phyloP scores from a whole-genome alignment of 2,888 invertebrate species.

The Stomorhina lunata region DNA sequence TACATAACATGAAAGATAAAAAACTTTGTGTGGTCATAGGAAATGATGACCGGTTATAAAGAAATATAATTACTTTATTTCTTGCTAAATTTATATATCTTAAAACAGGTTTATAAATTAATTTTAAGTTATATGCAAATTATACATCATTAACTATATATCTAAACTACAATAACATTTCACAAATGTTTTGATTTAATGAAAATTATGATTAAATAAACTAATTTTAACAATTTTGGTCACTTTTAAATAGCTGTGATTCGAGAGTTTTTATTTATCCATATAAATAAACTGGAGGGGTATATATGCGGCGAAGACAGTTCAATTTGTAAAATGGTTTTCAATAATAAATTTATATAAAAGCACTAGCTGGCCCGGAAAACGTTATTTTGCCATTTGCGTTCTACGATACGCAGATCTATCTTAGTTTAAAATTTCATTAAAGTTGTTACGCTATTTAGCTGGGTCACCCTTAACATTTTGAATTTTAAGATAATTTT shows the following conservation, averaged over 20 bases:
- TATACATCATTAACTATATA: not conserved
- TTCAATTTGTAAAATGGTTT: too few species aligned
- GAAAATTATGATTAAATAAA: constrained; percentile 24
- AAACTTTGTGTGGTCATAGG: not conserved
- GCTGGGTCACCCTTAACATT: too few species aligned
- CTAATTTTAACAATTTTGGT: constrained; percentile 18
- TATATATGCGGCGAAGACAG: too few species aligned
- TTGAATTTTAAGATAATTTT: too few species aligned
- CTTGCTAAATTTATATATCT: not conserved
- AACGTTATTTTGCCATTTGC: too few species aligned
- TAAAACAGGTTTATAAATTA: not conserved
- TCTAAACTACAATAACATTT: constrained; percentile 30
- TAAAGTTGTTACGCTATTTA: too few species aligned
- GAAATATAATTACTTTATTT: constrained; percentile 4
- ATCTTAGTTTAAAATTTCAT: too few species aligned
- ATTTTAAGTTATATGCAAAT: constrained; percentile 6
- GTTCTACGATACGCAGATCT: too few species aligned
- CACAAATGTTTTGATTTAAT: constrained; percentile 43
- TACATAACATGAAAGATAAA: not conserved
- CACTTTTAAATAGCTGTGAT: constrained; percentile 7
- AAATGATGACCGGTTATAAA: not conserved
- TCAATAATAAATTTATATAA: too few species aligned
- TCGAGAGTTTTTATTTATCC: not conserved
- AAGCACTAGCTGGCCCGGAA: too few species aligned
- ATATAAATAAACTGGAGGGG: not conserved